Evolutionary conservation across 2,113 vertebrate species (phyloP).

Genomic region (Amblyornis subalaris): DNA sequence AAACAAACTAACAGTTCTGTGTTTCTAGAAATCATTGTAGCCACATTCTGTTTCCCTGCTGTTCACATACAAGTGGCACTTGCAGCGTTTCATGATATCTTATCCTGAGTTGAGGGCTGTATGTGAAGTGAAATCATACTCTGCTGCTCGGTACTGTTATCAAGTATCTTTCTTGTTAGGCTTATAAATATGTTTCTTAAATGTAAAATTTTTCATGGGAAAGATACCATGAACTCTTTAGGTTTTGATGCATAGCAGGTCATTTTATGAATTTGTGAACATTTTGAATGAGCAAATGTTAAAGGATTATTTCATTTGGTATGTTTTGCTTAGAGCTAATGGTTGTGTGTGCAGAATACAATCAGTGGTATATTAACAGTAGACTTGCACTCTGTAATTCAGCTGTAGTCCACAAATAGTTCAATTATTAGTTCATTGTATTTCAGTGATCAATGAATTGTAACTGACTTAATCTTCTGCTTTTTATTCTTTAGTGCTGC

Average conservation of each 20-base stretch:
- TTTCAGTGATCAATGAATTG: neutral
- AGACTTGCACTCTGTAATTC: neutral
- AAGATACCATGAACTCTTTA: neutral
- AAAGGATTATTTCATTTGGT: neutral
- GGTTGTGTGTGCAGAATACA: neutral
- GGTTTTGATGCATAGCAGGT: neutral
- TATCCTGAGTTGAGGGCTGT: neutral
- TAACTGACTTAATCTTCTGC: conserved; percentile 33
- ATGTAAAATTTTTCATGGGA: neutral
- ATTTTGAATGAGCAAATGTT: neutral
- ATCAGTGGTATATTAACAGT: neutral
- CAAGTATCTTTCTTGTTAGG: neutral
- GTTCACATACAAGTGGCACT: neutral
- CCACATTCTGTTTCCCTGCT: neutral
- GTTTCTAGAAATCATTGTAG: neutral
- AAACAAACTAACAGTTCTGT: neutral
- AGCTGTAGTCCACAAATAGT: neutral
- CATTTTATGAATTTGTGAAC: neutral
- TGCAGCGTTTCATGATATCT: neutral
- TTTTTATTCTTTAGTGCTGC: conserved; percentile 43
- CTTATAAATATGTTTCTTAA: neutral
- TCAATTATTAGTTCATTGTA: neutral
- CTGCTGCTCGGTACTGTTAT: neutral
- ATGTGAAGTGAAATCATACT: neutral
- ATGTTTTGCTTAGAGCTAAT: neutral